Evolutionary conservation across 2,888 invertebrate genomes (phyloP), one percentile per base, ranked within the genome.

Genomic region (Molorchus minor): DNA sequence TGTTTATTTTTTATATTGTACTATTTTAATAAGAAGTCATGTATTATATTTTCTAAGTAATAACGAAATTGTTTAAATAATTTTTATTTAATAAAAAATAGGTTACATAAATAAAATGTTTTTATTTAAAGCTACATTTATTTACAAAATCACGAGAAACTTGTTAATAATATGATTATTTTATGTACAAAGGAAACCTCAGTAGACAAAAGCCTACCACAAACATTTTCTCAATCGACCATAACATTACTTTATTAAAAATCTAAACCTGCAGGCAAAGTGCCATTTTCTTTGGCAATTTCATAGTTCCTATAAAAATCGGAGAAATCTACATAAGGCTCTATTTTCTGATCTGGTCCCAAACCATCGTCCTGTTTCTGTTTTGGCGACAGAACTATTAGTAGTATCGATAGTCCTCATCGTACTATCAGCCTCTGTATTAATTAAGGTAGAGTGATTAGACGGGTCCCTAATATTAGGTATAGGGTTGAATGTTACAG

Each of bases 321-420:
- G 0, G 88, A 83, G 78, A 96, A 96, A 78, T 93, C 91, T 0
- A 96, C 93, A 75, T 96, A 95, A 0, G 93, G 86, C 52, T 87
- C 86, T 1, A 95, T 89, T 73, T 85, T 86, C 16, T 87, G 85
- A 73, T 91, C 88, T n/a, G 76, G 71, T 5, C 77, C 78, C 2
- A 77, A 58, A 29, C 74, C 75, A 67, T 84, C 86, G 71, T 91
- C n/a, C 89, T 33, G 67, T 73, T 15, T 72, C 72, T 30, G 67
- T 71, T 20, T 72, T 71, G n/a, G 56, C 69, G 51, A 71, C 72
- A 10, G 73, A 73, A 59, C 72, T 77, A 55, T 72, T 77, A 1
- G 80, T 75, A 2, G 79, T 73, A 2, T 80, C 77, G 41, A 76
- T 77, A 3, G 77, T 74, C 2, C 80, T 82, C 25, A 78, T 79